A percentile compares a stretch with the other conserved stretches of the same genome.
Evolutionary conservation across 2,797 vertebrate genomes (phyloP).

Genomic region (Microcaecilia unicolor): DNA sequence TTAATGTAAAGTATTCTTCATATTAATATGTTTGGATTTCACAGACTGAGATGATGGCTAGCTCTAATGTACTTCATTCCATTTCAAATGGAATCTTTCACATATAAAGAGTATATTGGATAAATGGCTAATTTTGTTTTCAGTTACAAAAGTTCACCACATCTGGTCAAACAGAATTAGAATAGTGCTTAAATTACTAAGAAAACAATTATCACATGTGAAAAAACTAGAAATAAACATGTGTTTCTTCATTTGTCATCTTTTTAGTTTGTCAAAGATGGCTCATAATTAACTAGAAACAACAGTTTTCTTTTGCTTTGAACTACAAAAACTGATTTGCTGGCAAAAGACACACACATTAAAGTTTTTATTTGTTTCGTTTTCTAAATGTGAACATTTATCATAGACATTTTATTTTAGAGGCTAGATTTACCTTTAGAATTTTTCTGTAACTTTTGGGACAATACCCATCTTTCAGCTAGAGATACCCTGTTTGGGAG

Average conservation of each 20-base stretch:
- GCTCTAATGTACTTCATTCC: constrained; percentile 30
- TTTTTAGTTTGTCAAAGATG: too few relatives aligned
- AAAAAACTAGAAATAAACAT: constrained; percentile 2
- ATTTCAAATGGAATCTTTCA: constrained; percentile 27
- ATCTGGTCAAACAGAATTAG: constrained; percentile 38
- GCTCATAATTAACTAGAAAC: not conserved
- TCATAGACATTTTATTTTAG: too few relatives aligned
- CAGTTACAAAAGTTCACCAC: constrained; percentile 14
- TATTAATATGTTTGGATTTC: constrained; percentile 54
- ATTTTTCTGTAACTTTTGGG: too few relatives aligned
- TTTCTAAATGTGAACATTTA: too few relatives aligned
- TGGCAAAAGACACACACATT: too few relatives aligned
- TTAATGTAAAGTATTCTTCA: constrained; percentile 37
- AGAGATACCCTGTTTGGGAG: too few relatives aligned
- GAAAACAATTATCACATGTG: constrained; percentile 38
- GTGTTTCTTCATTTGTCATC: constrained; percentile 9
- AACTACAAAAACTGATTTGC: too few relatives aligned
- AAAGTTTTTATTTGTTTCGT: too few relatives aligned
- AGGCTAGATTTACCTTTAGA: too few relatives aligned
- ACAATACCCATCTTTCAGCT: too few relatives aligned
- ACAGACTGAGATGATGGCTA: constrained; percentile 52
- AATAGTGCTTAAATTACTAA: constrained; percentile 35
- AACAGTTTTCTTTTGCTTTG: too few relatives aligned
- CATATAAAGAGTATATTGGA: constrained; percentile 20
- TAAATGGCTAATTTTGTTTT: constrained; percentile 41